Evolutionary conservation across 2,888 invertebrate genomes (phyloP), one percentile per base, ranked within the genome.

Genomic region (Drosophila pullipes): DNA sequence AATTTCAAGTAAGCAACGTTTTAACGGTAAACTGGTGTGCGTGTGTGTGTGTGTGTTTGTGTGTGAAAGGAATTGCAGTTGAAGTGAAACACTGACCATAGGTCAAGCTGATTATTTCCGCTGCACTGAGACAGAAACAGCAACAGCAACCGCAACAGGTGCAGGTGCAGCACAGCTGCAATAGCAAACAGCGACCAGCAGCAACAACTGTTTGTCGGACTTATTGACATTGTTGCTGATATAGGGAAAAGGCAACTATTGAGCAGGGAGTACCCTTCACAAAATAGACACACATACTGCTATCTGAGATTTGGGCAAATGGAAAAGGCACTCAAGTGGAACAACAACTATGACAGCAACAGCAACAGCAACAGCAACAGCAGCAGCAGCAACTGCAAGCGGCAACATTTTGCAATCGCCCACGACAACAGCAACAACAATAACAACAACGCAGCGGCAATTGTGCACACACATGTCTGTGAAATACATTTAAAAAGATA

Each of bases 1-100:
- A 89, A 83, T 76, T 50, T 64, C 83, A 85, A 80, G 84, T 85
- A 85, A 85, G 84, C 84, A 65, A 65, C 63, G 44, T 47, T 57
- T 50, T 44, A 68, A 30, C 61, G 58, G 37, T 65, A 30, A 33
- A 47, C 41, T 61, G 31, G 3, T 44, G 33, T 55, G 31, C 44
- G 37, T 25, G n/a, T 60, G 18, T 30, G 49, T 52, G 25, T 33
- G 28, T 39, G 35, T 49, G 37, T 31, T 2, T 44, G 16, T 65
- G 13, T 3, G 41, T 59, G 59, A 71, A 80, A 80, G 80, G 61
- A 71, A 80, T 55, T 68, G 59, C 50, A 63, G 59, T 55, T 59
- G 39, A 67, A 79, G 78, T 79, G 76, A 78, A 70, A 59, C 76
- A 63, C 39, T 70, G 63, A 58, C 75, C 50, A 62, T 65, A 58